A percentile compares a stretch with the other conserved stretches of the same genome.
These are phyloP conservation scores for Apeira syringaria DNA, from an alignment of 2,888 invertebrate genomes.

Conservation along the genomic window DNA sequence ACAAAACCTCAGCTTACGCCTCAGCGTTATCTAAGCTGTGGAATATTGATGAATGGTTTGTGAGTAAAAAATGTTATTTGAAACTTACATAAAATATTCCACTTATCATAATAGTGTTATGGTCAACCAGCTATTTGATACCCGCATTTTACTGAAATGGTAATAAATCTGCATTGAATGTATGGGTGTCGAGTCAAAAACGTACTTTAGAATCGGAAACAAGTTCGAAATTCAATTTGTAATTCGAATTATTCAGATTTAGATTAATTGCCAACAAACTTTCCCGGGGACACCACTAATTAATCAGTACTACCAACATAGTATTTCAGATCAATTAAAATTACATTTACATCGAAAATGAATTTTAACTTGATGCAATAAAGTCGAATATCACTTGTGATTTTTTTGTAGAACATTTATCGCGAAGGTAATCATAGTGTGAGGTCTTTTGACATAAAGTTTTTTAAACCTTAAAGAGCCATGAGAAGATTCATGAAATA, in stretches of 20 bases:
- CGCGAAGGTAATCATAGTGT: conserved; percentile 61
- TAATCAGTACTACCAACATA: conserved; percentile 61
- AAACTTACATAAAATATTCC: conserved; percentile 22
- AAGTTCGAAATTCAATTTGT: conserved; percentile 71
- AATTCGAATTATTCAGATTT: conserved; percentile 59
- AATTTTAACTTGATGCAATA: conserved; percentile 11
- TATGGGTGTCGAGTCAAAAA: conserved; percentile 50
- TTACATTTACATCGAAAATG: conserved; percentile 23
- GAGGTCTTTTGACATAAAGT: conserved; percentile 57
- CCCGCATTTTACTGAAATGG: conserved; percentile 52
- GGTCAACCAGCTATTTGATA: conserved; percentile 49
- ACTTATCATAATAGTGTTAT: conserved; percentile 49
- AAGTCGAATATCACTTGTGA: conserved; percentile 31
- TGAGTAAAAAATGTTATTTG: conserved; percentile 9
- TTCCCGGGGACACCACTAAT: conserved; percentile 74
- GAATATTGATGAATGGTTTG: conserved; percentile 16
- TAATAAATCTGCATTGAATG: conserved; percentile 61
- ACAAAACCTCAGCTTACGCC: conserved; percentile 14
- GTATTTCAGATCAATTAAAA: conserved; percentile 69
- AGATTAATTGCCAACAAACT: conserved; percentile 73
- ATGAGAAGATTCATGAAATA: conserved; percentile 65
- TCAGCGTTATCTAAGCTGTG: conserved; percentile 3
- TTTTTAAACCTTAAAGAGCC: conserved; percentile 41
- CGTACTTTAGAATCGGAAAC: conserved; percentile 50
- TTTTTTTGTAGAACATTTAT: conserved; percentile 28